Base-by-base conservation (phyloP, 1,140 invertebrate species). In the Magallana gigas region DNA sequence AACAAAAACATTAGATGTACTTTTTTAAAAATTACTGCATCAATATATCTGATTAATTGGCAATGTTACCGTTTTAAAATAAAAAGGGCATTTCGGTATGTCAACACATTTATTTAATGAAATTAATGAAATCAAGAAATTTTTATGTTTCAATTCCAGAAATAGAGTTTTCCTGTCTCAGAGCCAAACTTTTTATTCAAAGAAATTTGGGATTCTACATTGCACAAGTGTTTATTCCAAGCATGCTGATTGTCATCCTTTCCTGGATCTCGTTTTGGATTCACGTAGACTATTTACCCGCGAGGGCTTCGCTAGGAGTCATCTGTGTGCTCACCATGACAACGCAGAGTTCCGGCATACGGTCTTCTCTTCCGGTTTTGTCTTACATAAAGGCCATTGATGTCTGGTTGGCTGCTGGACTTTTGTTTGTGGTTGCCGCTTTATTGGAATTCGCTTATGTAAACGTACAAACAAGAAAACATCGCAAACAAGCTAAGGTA, bases 201-300 rank as follows among this genome's bases (percentile, higher is more conserved):
- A 95, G 98, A 16, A 97, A 98, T 93, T 98, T 97, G 1, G 98
- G 98, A 64, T 99, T 98, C 94, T 99, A 99, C 95, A 96, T 99
- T 3, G 97, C 98, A 90, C 97, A 98, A 95, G 97, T 98, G 12
- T 99, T 98, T 94, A 96, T 98, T 57, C 98, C 98, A 0, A 98
- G 98, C 93, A 97, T 98, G 82, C 96, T 99, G 58, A 98, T 99
- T 87, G 98, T 99, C 0, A 97, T 98, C 0, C 95, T 99, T 0
- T 98, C 98, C 0, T 99, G 98, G 98, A 98, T 99, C 0, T 98
- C 98, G 0, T 99, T 99, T 94, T 99, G 98, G 98, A 96, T 96
- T 83, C 96, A 96, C 89, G 95, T 96, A 57, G 95, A 96, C 80
- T 96, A 96, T 88, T 95, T 95, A 11, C 95, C 96, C 8, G 96